phyloP scores from a whole-genome alignment of 2,888 invertebrate genomes.

The Hyalella azteca region DNA sequence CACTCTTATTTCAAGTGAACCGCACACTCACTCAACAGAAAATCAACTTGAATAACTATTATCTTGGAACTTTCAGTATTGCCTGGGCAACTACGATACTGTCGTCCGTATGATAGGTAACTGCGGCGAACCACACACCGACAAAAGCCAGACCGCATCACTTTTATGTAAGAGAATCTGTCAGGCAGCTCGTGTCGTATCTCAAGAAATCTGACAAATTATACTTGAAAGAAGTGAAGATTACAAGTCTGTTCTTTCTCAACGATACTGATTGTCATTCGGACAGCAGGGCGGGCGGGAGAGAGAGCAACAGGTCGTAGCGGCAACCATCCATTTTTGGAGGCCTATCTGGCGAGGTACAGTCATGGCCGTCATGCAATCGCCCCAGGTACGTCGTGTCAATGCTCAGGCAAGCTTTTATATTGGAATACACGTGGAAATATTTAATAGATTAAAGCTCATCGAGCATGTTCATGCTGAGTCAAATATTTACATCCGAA shows the following conservation, averaged over 20 bases:
- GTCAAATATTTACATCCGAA: no score
- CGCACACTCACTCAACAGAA: no score
- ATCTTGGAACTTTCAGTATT: no score
- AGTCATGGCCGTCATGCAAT: not conserved
- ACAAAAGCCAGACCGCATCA: not conserved
- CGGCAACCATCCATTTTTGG: constrained; percentile 3
- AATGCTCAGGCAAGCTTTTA: no score
- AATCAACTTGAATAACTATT: no score
- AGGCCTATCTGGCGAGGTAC: not conserved
- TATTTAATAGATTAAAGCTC: no score
- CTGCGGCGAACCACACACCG: constrained; percentile 30
- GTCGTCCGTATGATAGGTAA: no score
- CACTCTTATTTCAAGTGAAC: no score
- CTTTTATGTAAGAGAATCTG: not conserved
- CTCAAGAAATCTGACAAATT: constrained; percentile 30
- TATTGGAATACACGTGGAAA: no score
- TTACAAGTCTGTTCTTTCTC: constrained; percentile 22
- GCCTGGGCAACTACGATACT: no score
- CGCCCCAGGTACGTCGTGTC: no score
- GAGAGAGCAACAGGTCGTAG: not conserved
- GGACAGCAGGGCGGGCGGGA: not conserved
- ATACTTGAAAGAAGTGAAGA: constrained; percentile 12
- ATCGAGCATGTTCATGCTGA: no score
- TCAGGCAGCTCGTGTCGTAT: constrained; percentile 17
- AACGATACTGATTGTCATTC: constrained; percentile 3